Base-by-base conservation (phyloP, 1,140 invertebrate species). In the Eumaeus atala region DNA sequence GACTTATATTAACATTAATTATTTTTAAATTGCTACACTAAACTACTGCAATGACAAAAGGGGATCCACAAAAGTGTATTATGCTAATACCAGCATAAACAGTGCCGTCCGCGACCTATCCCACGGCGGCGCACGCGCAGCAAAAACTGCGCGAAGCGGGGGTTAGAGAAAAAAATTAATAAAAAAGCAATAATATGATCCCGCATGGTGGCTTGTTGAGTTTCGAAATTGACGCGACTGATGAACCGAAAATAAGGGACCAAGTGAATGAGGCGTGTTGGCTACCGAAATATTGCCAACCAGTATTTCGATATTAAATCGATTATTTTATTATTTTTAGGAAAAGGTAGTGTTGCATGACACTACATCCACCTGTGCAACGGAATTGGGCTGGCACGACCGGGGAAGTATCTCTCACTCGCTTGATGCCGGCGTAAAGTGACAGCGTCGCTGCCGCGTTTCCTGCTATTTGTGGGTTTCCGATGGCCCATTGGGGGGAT, bases 111-210 rank as follows among this genome's bases (percentile, higher is more conserved):
- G 70, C 77, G 81, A 83, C 76, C 77, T 86, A 84, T 84, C 81
- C 81, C 77, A 84, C 79, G 81, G 62, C 69, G 66, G 49, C 59
- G 66, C 71, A 70, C 71, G 71, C 70, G 75, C 68, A 74, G 68
- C 76, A 79, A 83, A 84, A 84, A 84, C 83, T 65, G 61, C 74
- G 76, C 83, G 62, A 80, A 76, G 69, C 73, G 68, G 77, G 73
- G 76, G 74, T 74, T 77, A 72, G 58, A 67, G 65, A 82, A 86
- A 84, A 82, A 70, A 77, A 74, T n/a, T n/a, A n/a, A n/a, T 77
- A 87, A 84, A 84, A 87, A 87, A 87, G 84, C 84, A 87, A 78
- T 79, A 84, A 87, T 87, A 87, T 70, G 69, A 83, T 83, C 83
- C 83, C 83, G 83, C 83, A 87, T 87, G 81, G 64, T 77, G 74